A percentile compares a stretch with the other conserved stretches of the same genome.
These are phyloP conservation scores for Sinocyclocheilus anophthalmus DNA, from an alignment of 2,113 vertebrate genomes.

Conservation along the genomic window DNA sequence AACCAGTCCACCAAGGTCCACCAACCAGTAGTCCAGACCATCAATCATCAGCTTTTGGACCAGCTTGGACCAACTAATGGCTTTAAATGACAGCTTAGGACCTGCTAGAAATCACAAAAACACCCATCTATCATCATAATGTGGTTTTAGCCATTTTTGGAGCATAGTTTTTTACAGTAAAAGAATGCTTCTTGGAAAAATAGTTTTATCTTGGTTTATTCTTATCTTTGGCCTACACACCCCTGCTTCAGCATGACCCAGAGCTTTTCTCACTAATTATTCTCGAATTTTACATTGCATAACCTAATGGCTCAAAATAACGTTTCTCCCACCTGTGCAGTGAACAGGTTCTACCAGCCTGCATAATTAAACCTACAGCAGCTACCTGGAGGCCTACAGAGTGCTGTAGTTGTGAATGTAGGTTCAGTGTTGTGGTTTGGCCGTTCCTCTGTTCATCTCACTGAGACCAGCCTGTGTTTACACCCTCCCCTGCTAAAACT, in stretches of 20 bases:
- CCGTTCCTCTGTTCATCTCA: conserved; percentile 26
- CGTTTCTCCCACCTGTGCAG: conserved; percentile 9
- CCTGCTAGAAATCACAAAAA: not conserved
- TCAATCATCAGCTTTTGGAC: not conserved
- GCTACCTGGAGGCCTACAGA: conserved; percentile 49
- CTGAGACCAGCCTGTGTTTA: conserved; percentile 21
- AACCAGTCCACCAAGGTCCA: no score
- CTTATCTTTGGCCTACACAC: not conserved
- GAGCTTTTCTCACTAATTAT: conserved; percentile 13
- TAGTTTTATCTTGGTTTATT: not conserved
- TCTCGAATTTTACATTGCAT: conserved; percentile 7
- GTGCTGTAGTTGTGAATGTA: conserved; percentile 61
- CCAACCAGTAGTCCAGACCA: not conserved
- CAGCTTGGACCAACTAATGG: not conserved
- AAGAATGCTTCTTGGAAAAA: not conserved
- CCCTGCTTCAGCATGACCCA: not conserved
- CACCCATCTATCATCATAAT: not conserved
- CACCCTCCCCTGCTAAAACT: conserved; percentile 35
- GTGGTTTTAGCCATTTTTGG: not conserved
- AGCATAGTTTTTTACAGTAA: not conserved
- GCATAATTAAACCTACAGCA: conserved; percentile 23
- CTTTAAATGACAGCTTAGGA: not conserved
- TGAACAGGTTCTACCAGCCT: conserved; percentile 13
- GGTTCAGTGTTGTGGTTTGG: conserved; percentile 62
- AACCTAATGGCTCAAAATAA: conserved; percentile 13